phyloP scores from a whole-genome alignment of 1,140 invertebrate genomes.

The Bombyx mandarina region DNA sequence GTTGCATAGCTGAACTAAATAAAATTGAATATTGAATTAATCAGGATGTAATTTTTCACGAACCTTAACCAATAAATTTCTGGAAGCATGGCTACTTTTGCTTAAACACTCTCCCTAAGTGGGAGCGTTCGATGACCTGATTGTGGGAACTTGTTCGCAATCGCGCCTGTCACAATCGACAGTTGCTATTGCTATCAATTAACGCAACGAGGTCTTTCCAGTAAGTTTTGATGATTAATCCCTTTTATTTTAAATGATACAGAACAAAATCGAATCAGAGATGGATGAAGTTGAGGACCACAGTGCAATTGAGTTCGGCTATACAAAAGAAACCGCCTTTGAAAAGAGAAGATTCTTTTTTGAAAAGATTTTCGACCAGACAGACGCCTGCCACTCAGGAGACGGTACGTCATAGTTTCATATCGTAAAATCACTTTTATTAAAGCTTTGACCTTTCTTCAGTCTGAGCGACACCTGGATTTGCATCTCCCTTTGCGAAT shows the following conservation, averaged over 20 bases:
- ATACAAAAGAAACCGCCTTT: slow-evolving; percentile 90
- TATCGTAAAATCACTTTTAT: neutral
- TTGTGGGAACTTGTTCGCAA: slow-evolving; percentile 2
- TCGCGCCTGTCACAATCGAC: slow-evolving; percentile 1
- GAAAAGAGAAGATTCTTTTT: slow-evolving; percentile 94
- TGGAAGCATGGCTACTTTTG: slow-evolving; percentile 32
- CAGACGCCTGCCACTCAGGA: slow-evolving; percentile 91
- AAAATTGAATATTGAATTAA: neutral
- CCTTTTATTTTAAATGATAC: slow-evolving; percentile 14
- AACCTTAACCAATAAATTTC: slow-evolving; percentile 12
- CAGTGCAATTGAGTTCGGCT: slow-evolving; percentile 91
- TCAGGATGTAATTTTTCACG: neutral
- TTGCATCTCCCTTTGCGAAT: no score
- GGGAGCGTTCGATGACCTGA: neutral
- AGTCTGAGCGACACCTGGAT: neutral
- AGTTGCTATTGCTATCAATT: slow-evolving; percentile 5
- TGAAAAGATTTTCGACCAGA: slow-evolving; percentile 93
- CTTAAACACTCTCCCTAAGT: slow-evolving; percentile 19
- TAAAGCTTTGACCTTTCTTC: neutral
- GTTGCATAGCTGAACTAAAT: slow-evolving; percentile 1
- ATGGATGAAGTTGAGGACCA: slow-evolving; percentile 95
- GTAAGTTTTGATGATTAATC: slow-evolving; percentile 14
- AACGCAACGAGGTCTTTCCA: slow-evolving; percentile 3
- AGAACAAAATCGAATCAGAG: slow-evolving; percentile 92
- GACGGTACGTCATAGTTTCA: slow-evolving; percentile 68